Base-by-base conservation (phyloP, 2,797 vertebrate species). In the Coreius guichenoti region DNA sequence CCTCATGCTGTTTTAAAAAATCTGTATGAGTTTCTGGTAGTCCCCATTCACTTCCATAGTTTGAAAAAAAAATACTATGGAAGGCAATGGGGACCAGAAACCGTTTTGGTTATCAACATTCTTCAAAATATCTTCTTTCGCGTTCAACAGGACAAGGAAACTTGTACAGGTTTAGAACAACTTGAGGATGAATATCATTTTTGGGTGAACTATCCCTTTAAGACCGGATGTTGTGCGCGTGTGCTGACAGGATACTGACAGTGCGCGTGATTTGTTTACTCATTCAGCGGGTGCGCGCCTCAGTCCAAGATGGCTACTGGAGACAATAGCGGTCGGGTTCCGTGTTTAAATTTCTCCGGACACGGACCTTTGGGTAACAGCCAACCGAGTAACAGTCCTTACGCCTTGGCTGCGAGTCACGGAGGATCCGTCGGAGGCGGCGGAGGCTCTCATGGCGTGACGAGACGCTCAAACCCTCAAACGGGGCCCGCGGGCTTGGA, bases 291-390 rank as follows among this genome's bases (percentile, higher is more conserved):
- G 43, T 29, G 88, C 80, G 86, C 78, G 58, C 80, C 29, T 85
- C 81, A 88, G 84, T 95, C 91, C 94, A 96, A 96, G 94, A 97
- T 96, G 96, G 96, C 96, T 92, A 94, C 96, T 82, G 96, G 96
- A 92, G 96, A 96, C 93, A 96, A 96, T 94, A 94, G 94, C 90
- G 95, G 95, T 90, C 95, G 95, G 93, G 94, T 95, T 92, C 95
- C 95, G 80, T 96, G 95, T 92, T 95, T 96, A 86, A 94, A 95
- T 90, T 94, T 95, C 89, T 92, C 93, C 33, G 89, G 92, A 49
- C 93, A 94, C 23, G 94, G 95, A 87, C 94, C 95, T 89, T 91
- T 95, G 91, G 94, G 95, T 86, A 96, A 95, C 88, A 93, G 95
- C 87, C 95, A 95, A 85, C 94, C 95, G 78, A 95, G 95, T 90